Evolutionary conservation across 2,113 vertebrate species (phyloP).

Genomic region (Sylvietta virens): DNA sequence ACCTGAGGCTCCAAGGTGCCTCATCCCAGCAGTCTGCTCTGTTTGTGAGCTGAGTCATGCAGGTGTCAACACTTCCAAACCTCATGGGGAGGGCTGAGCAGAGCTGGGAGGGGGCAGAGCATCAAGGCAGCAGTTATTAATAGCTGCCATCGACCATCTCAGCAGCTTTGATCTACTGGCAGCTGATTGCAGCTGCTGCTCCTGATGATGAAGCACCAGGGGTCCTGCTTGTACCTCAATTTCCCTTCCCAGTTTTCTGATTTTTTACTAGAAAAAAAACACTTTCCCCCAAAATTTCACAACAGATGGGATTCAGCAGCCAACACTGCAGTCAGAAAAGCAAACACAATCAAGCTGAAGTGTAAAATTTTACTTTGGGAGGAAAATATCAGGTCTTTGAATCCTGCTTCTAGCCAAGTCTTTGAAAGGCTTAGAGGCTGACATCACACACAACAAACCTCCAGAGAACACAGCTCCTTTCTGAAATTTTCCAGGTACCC

Average conservation of each 20-base stretch:
- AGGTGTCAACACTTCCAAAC: constrained; percentile 20
- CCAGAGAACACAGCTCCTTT: neutral
- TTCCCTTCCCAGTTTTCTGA: neutral
- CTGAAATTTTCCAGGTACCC: neutral
- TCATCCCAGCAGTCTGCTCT: neutral
- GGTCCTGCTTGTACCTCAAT: neutral
- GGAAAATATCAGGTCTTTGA: neutral
- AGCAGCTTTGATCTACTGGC: constrained; percentile 26
- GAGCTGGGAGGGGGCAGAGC: constrained; percentile 1
- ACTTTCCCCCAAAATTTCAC: neutral
- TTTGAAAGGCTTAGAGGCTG: constrained; percentile 29
- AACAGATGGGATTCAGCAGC: neutral
- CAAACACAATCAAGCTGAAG: neutral
- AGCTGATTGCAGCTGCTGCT: constrained; percentile 32
- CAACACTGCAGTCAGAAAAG: neutral
- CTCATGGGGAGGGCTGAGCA: neutral
- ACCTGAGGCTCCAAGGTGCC: neutral
- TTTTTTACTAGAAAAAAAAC: neutral
- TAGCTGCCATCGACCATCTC: constrained; percentile 39
- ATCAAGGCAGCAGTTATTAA: constrained; percentile 27
- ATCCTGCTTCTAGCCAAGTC: neutral
- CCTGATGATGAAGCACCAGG: neutral
- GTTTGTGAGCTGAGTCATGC: constrained; percentile 21
- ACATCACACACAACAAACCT: neutral
- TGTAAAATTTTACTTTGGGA: neutral